Conservation (phyloP, 1,140 invertebrate species). For the Papilio xuthus region DNA sequence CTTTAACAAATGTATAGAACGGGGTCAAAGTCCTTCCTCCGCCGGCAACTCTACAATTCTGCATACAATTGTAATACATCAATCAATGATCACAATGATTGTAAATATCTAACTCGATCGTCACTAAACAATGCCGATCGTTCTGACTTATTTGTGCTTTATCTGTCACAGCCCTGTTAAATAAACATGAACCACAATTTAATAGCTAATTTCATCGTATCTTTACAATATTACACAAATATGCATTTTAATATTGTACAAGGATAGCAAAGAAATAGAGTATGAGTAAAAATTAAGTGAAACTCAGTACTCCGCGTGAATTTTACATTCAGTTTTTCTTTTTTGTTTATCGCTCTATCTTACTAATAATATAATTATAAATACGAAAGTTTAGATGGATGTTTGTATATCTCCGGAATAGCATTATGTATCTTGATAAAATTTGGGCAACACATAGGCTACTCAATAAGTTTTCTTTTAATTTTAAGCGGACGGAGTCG, state of each 20-base stretch:
- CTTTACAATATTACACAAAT: neutral
- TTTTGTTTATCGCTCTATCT: too few species aligned
- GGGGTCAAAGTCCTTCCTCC: constrained; percentile 30
- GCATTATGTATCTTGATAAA: too few species aligned
- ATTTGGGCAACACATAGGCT: too few species aligned
- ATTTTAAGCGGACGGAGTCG: too few species aligned
- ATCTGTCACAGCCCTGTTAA: neutral
- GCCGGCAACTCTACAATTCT: neutral
- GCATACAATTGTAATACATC: constrained; percentile 39
- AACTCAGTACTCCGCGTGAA: neutral
- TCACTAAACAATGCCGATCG: constrained; percentile 27
- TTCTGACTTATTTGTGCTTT: neutral
- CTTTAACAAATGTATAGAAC: constrained; percentile 8
- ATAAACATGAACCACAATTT: neutral
- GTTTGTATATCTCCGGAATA: too few species aligned
- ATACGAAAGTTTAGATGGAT: too few species aligned
- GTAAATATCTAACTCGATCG: constrained; percentile 29
- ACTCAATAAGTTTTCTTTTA: too few species aligned
- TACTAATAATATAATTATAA: too few species aligned
- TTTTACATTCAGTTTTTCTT: neutral
- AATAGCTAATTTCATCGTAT: neutral
- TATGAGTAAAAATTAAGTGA: neutral
- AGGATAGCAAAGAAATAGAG: too few species aligned
- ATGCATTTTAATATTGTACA: neutral
- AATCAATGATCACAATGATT: constrained; percentile 33